These are phyloP conservation scores for Timema podura DNA, from an alignment of 2,888 invertebrate genomes.

Conservation along the genomic window DNA sequence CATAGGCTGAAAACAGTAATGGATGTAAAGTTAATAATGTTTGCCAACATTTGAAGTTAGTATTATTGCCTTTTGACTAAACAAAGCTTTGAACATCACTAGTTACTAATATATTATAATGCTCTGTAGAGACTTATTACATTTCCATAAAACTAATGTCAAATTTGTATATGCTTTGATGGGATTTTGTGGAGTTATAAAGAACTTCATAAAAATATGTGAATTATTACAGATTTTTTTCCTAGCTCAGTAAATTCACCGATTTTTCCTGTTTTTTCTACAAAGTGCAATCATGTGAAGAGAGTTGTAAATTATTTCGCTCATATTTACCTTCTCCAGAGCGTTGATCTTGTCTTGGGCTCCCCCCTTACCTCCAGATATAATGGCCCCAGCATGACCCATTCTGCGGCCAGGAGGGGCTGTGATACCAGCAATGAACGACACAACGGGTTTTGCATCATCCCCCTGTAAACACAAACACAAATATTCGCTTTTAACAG, in stretches of 20 bases:
- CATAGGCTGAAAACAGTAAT: no score
- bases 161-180: no score
- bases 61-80: no score
- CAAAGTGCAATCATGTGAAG: not conserved
- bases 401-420: conserved; percentile 97
- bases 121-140: no score
- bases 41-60: no score
- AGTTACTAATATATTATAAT: no score
- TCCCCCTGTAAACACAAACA: conserved; percentile 57
- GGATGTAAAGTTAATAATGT: no score
- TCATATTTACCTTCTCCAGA: conserved; percentile 60
- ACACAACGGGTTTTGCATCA: conserved; percentile 94
- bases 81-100: no score
- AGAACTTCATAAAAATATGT: no score
- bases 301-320: not conserved
- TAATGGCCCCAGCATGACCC: conserved; percentile 99
- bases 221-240: not conserved
- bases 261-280: not conserved
- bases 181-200: no score
- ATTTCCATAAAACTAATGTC: no score
- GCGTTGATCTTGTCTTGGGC: conserved; percentile 98
- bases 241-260: not conserved
- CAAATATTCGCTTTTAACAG: no score
- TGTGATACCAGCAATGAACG: conserved; percentile 97
- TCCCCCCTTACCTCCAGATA: conserved; percentile 97